phyloP scores from a whole-genome alignment of 2,113 vertebrate species.

The Microcebus jonahi region DNA sequence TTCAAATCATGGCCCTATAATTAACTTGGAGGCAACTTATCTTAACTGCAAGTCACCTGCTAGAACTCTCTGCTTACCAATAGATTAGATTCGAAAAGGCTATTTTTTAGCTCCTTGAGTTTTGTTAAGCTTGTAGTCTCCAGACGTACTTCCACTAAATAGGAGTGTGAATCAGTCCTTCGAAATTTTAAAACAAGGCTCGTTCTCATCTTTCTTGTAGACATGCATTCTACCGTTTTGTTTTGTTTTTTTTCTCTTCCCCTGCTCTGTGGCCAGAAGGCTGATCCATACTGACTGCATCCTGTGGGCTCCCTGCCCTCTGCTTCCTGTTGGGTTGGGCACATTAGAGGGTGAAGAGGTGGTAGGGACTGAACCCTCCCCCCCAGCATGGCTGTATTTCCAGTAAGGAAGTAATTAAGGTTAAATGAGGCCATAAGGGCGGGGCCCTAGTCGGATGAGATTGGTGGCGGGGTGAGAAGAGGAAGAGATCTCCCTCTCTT shows the following conservation, averaged over 20 bases:
- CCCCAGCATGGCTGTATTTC: neutral
- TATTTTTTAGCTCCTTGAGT: neutral
- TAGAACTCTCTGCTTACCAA: neutral
- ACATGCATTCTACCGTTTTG: neutral
- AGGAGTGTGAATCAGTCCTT: neutral
- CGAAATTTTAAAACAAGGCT: neutral
- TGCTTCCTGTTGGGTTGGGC: neutral
- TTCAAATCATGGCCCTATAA: neutral
- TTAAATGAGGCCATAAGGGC: neutral
- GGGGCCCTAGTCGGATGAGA: neutral
- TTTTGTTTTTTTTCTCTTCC: neutral
- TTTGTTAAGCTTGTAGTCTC: slow-evolving; percentile 11
- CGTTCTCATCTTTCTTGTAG: neutral
- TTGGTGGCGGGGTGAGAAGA: neutral
- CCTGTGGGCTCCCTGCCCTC: neutral
- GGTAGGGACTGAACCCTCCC: neutral
- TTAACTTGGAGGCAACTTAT: slow-evolving; percentile 25
- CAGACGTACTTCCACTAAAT: neutral
- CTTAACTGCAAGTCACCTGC: slow-evolving; percentile 44
- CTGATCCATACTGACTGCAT: neutral
- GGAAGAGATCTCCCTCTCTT: too few species aligned
- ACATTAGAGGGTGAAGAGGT: neutral
- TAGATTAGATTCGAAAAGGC: neutral
- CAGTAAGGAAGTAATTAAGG: neutral
- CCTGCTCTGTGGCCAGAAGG: neutral